Base-by-base conservation (phyloP, 2,888 invertebrate genomes). In the Syrphus vitripennis region DNA sequence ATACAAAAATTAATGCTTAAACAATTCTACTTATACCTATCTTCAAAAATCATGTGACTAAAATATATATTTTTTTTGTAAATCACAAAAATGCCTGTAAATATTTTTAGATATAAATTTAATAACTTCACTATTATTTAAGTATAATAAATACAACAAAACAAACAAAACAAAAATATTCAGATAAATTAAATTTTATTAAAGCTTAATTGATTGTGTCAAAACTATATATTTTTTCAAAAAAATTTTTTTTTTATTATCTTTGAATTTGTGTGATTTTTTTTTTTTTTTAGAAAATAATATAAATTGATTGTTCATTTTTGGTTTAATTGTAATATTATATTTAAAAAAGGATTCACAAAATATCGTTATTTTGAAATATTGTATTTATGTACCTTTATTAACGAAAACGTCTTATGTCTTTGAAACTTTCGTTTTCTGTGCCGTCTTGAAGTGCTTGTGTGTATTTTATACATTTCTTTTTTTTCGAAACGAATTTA, bases 81-180 rank as follows among this genome's bases (percentile, higher is more conserved):
- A 69, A 78, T 61, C 82, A 79, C 74, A 26, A 63, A 48, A 40
- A 29, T 57, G 19, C 71, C 16, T 83, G 83, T 83, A 83, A 78
- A 83, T 83, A 83, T 61, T 72, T 74, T n/a, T n/a, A n/a, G n/a
- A n/a, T n/a, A 63, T n/a, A 67, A 55, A 63, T 21, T 74, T 40
- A 61, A 34, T 59, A 59, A 59, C 34, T 57, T 59, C 34, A 37
- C 37, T 37, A 59, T 72, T 83, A 72, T 83, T 78, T 83, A 78
- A 61, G 71, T 63, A 61, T 75, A 37, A 53, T 79, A 26, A 71
- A 57, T 24, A 19, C 50, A 63, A 53, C n/a, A 45, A n/a, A 53
- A 70, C 59, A 37, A 53, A 55, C 2, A 57, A 55, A 34, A 42
- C 3, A 48, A n/a, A 3, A 37, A 59, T 42, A 24, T 65, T 40